Conservation (phyloP, 2,113 vertebrate genomes). For the Notiomystis cincta region DNA sequence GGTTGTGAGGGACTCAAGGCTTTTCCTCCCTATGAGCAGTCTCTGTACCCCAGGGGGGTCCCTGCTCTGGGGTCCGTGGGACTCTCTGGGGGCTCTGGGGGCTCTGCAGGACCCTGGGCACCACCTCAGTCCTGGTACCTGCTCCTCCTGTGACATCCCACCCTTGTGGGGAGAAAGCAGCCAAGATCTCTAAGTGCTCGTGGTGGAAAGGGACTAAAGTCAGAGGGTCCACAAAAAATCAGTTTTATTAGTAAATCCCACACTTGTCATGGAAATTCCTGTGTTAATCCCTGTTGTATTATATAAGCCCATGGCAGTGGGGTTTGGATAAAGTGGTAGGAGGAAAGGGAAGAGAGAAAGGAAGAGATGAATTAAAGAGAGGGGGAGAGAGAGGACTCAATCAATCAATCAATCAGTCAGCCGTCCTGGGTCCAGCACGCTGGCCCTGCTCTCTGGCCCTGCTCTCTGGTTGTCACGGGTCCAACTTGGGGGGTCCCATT, state of each 20-base stretch:
- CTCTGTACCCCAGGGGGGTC: rapidly evolving
- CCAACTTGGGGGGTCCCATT: neutral
- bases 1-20: neutral
- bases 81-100: neutral
- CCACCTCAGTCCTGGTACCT: neutral
- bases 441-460: neutral
- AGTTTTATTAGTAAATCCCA: neutral
- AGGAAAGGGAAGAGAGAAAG: neutral
- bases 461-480: neutral
- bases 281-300: neutral
- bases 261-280: neutral
- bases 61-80: neutral
- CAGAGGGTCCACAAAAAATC: neutral
- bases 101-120: neutral
- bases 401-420: neutral
- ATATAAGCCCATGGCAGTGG: neutral
- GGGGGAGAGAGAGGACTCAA: neutral
- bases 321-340: neutral
- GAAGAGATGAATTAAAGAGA: neutral
- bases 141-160: neutral
- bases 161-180: neutral
- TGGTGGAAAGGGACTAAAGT: neutral
- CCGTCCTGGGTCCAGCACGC: neutral
- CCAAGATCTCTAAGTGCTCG: neutral
- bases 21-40: neutral